Percentiles rank a stretch among this genome's conserved stretches.
Evolutionary conservation across 2,113 vertebrate genomes (phyloP).

Genomic region (Pituophis catenifer): DNA sequence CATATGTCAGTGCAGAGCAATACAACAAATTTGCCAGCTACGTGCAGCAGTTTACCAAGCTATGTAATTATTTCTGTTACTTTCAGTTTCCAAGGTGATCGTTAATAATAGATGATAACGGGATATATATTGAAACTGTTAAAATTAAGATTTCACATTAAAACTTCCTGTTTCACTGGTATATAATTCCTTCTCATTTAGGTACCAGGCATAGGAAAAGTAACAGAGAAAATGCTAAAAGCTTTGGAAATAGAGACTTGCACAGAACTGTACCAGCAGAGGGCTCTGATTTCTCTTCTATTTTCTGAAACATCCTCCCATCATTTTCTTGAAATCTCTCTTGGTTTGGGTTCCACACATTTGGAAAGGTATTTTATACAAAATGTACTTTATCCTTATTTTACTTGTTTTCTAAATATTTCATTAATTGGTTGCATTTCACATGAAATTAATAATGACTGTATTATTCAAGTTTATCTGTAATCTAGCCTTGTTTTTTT

Average conservation of each 20-base stretch:
- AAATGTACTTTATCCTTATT: neutral
- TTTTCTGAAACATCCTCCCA: constrained; percentile 90
- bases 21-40: neutral
- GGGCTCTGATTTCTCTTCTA: constrained; percentile 85
- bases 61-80: neutral
- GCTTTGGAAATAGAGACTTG: constrained; percentile 85
- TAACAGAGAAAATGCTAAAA: constrained; percentile 95
- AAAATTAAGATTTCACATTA: constrained; percentile 1
- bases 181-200: constrained; percentile 54
- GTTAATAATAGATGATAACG: neutral
- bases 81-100: neutral
- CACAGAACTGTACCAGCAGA: constrained; percentile 86
- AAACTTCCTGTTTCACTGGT: neutral
- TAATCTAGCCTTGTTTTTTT: neutral
- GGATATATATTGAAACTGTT: neutral
- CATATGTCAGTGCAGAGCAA: neutral
- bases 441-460: neutral
- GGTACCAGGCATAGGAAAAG: constrained; percentile 94
- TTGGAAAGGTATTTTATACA: constrained; percentile 77
- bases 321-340: constrained; percentile 86
- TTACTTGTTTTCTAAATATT: constrained; percentile 32
- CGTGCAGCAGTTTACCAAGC: neutral
- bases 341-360: constrained; percentile 86
- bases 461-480: neutral
- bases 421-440: neutral